Base-by-base conservation (phyloP, 2,888 invertebrate genomes). In the Eilema caniola region DNA sequence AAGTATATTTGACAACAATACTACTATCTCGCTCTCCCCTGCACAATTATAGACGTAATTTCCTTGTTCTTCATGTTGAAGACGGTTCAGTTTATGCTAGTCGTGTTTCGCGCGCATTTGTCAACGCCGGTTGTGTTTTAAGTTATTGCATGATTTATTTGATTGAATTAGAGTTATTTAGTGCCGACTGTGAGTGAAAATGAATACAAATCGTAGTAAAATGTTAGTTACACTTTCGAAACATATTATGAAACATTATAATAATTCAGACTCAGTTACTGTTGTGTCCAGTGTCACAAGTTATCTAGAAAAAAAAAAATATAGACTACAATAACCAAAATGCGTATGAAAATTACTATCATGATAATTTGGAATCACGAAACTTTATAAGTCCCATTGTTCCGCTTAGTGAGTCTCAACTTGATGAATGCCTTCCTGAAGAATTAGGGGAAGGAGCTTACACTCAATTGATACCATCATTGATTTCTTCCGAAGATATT, bases 201-300 rank as follows among this genome's bases (percentile, higher is more conserved):
- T n/a, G n/a, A n/a, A n/a, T n/a, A n/a, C n/a, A n/a, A n/a, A n/a
- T n/a, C n/a, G n/a, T n/a, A n/a, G n/a, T n/a, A n/a, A n/a, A n/a
- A n/a, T n/a, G n/a, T n/a, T n/a, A n/a, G n/a, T n/a, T n/a, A n/a
- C n/a, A n/a, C n/a, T n/a, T n/a, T n/a, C n/a, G n/a, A n/a, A n/a
- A n/a, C n/a, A n/a, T n/a, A n/a, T n/a, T n/a, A n/a, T n/a, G 61
- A 62, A 62, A 62, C 62, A 62, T 62, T 28, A 67, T 62, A 61
- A 67, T 67, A 67, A 67, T 61, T 61, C 67, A 60, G 67, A 61
- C 67, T 67, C 67, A 67, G 67, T 67, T 61, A 67, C 67, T 53
- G 67, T 67, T 61, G 61, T 41, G 61, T 67, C 61, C 28, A 67
- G 67, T 67, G 67, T 62, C 24, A 67, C 47, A 61, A 67, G 67